These are phyloP conservation scores for Epirrita christyi DNA, from an alignment of 2,888 invertebrate genomes.

Conservation along the genomic window DNA sequence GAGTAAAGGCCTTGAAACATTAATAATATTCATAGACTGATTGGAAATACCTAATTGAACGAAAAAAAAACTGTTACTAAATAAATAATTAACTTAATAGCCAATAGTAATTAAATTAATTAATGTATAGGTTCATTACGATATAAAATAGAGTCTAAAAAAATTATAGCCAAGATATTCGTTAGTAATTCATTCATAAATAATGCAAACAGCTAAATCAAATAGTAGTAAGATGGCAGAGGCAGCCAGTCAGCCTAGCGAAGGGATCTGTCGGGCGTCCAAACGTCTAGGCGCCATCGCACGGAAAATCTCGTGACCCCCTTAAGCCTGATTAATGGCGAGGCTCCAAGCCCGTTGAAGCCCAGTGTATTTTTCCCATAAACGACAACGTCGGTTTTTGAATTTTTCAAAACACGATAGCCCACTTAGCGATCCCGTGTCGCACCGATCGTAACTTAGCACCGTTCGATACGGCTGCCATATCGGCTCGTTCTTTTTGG, in stretches of 20 bases:
- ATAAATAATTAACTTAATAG: too few relatives aligned
- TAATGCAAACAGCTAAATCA: conserved; percentile 5
- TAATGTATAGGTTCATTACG: too few relatives aligned
- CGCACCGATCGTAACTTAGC: conserved; percentile 75
- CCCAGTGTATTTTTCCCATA: conserved; percentile 60
- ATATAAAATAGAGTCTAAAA: too few relatives aligned
- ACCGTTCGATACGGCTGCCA: conserved; percentile 74
- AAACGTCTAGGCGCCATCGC: conserved; percentile 58
- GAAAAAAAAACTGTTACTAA: too few relatives aligned
- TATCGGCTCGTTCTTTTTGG: conserved; percentile 77
- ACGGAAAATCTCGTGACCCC: conserved; percentile 58
- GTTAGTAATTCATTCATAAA: too few relatives aligned
- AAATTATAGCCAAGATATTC: too few relatives aligned
- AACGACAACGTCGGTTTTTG: conserved; percentile 66
- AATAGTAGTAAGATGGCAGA: conserved; percentile 11
- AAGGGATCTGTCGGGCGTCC: conserved; percentile 44
- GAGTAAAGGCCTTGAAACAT: conserved; percentile 31
- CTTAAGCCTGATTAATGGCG: conserved; percentile 73
- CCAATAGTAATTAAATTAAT: too few relatives aligned
- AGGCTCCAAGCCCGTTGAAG: conserved; percentile 49
- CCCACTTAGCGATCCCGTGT: conserved; percentile 78
- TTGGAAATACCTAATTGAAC: too few relatives aligned
- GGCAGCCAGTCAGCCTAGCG: conserved; percentile 32
- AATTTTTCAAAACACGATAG: conserved; percentile 80
- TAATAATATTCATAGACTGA: conserved; percentile 12